Evolutionary conservation across 1,140 invertebrate species (phyloP), one percentile per base, ranked within the genome.

Genomic region (Scaptodrosophila lebanonensis): DNA sequence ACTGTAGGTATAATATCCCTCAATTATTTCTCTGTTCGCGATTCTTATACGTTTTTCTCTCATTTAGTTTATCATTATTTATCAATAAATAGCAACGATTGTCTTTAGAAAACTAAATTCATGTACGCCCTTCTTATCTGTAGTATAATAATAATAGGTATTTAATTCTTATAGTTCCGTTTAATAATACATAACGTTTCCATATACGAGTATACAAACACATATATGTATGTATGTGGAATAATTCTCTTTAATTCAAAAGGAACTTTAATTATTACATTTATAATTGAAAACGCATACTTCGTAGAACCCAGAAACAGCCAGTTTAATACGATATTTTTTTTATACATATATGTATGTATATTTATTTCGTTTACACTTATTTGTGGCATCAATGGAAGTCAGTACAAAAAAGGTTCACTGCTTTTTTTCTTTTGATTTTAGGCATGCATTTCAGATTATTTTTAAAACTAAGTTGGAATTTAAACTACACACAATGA

Each of bases 21-120:
- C 36, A 39, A 36, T 27, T 44, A 51, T 50, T 39, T 50, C 16
- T 35, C 35, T 20, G 8, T 3, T 13, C 12, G 33, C 27, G 22
- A n/a, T 33, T 7, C 17, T 7, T 22, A 13, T 29, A n/a, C 49
- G 32, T 39, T 20, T 18, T 20, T 36, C 29, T 2, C 29, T 33
- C 18, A 5, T 27, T 36, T 12, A 7, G 3, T 52, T 38, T 18
- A 2, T 22, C 30, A 53, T 68, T 43, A 8, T 35, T 43, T 39
- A 45, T 64, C 54, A 53, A 79, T 72, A 73, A 82, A 43, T 82
- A 82, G 62, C 50, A 82, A 75, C 75, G 75, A 82, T 82, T 82
- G 75, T 82, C 75, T 82, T 82, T 82, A 82, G 75, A 82, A 82
- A 82, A 82, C 75, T 82, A 82, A 82, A 82, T 82, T 82, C 75